Percentiles rank a stretch among this genome's conserved stretches.
Conservation (phyloP, 2,113 vertebrate species). For the Condylura cristata region DNA sequence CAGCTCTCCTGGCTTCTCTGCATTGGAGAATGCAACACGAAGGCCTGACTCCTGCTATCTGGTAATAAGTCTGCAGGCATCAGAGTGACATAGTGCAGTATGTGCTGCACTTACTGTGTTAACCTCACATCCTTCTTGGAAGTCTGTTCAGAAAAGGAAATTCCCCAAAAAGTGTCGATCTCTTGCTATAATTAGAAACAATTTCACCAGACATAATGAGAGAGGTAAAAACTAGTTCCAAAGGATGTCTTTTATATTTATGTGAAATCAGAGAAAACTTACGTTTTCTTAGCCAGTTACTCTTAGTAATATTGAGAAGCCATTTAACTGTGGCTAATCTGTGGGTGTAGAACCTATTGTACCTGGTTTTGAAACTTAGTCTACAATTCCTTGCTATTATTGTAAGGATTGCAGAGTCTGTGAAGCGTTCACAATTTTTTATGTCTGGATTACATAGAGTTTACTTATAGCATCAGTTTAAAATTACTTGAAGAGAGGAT, state of each 20-base stretch:
- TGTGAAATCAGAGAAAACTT: not conserved
- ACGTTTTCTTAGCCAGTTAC: not conserved
- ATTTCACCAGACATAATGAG: not conserved
- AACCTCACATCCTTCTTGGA: not conserved
- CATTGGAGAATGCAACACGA: not conserved
- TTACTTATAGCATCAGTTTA: not conserved
- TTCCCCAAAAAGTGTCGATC: not conserved
- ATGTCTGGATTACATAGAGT: not conserved
- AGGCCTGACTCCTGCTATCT: too few relatives aligned
- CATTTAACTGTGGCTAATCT: not conserved
- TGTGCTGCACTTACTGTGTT: not conserved
- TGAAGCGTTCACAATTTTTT: not conserved
- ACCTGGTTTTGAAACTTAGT: not conserved
- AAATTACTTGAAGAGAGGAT: not conserved
- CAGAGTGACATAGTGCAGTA: not conserved
- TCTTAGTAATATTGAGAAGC: not conserved
- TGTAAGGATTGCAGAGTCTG: not conserved
- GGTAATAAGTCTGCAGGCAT: not conserved
- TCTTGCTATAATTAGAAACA: not conserved
- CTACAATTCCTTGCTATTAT: not conserved
- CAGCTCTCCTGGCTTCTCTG: not conserved
- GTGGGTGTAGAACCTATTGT: not conserved
- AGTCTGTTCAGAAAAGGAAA: conserved; percentile 5
- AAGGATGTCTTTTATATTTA: not conserved
- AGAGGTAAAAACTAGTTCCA: not conserved